Evolutionary conservation across 2,113 vertebrate genomes (phyloP).

Genomic region (Pterocles orientalis): DNA sequence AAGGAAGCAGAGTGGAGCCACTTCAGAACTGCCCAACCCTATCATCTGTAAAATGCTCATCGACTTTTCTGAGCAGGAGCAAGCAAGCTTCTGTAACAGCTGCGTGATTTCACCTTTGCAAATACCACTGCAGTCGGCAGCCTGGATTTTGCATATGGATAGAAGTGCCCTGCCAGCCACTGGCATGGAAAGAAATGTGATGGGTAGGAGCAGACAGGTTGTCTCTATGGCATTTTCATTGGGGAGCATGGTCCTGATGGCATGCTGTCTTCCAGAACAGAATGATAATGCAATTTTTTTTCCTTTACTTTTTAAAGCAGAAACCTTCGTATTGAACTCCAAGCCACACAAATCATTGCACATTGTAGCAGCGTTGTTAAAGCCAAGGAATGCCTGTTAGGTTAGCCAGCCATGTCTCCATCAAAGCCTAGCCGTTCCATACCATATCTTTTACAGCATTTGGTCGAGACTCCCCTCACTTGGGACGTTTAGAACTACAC

Average conservation of each 20-base stretch:
- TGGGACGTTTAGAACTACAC: neutral
- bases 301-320: neutral
- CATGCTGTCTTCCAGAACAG: rapidly evolving
- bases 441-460: neutral
- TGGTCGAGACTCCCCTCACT: neutral
- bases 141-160: neutral
- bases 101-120: constrained; percentile 16
- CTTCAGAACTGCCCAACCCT: neutral
- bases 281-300: neutral
- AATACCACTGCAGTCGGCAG: constrained; percentile 1
- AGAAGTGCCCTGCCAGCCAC: neutral
- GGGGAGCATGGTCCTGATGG: rapidly evolving
- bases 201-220: constrained; percentile 22
- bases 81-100: neutral
- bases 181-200: constrained; percentile 15
- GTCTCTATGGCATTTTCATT: constrained; percentile 1
- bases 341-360: neutral
- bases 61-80: neutral
- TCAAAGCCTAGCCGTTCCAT: constrained; percentile 4
- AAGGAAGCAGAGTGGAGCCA: neutral
- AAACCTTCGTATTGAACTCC: neutral
- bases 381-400: neutral
- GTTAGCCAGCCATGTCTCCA: neutral
- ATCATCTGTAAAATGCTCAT: constrained; percentile 5
- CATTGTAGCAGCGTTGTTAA: neutral